Evolutionary conservation across 2,797 vertebrate species (phyloP).

Genomic region (Smutsia temminckii): DNA sequence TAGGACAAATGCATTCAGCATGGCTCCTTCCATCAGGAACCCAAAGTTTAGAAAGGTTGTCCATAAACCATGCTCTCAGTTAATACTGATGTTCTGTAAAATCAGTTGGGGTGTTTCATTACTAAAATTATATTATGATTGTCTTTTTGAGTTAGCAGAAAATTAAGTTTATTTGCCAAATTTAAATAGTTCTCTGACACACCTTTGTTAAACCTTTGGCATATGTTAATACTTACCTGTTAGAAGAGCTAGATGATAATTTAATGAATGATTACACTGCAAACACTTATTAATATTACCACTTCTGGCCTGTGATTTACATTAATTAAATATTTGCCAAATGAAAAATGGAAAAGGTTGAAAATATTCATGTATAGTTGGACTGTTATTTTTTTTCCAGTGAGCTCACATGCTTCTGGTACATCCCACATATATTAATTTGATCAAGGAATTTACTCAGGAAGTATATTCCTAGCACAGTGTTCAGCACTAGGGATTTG

Average conservation of each 20-base stretch:
- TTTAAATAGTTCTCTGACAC: neutral
- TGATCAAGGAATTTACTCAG: neutral
- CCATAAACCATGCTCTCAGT: neutral
- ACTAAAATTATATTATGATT: neutral
- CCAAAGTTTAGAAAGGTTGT: neutral
- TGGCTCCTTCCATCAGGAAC: rapidly evolving
- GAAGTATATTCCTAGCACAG: neutral
- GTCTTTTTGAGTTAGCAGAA: neutral
- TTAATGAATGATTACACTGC: neutral
- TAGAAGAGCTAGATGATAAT: neutral
- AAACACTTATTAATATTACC: neutral
- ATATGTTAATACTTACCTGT: neutral
- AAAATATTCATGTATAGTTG: neutral
- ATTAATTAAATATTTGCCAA: neutral
- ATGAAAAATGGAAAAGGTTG: neutral
- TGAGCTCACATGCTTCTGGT: neutral
- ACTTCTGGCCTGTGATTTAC: neutral
- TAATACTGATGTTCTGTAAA: neutral
- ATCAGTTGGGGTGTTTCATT: neutral
- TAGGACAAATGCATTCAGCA: rapidly evolving
- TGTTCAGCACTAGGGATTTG: neutral
- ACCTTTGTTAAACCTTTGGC: neutral
- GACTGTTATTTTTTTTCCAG: neutral
- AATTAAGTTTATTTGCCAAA: neutral
- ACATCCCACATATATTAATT: neutral